Base-by-base conservation (phyloP, 2,113 vertebrate genomes). In the Nothoprocta pentlandii region DNA sequence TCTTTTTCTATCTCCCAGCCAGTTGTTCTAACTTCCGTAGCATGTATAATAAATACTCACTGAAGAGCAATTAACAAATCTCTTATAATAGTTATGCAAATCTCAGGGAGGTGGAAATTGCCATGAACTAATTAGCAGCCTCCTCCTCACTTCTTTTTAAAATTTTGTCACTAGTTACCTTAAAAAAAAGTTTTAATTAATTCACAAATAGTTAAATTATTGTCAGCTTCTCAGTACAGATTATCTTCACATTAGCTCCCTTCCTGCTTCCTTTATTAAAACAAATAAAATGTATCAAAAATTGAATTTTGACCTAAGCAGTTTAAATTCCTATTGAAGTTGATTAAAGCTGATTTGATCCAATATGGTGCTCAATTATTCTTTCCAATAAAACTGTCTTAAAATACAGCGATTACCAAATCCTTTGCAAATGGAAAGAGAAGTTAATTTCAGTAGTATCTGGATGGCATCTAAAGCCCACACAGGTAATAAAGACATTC, bases 71-170 rank as follows among this genome's bases (percentile, higher is more conserved):
- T 82, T 84, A 90, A 71, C 53, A 53, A 95, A 85, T 90, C 87
- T 36, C 80, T 85, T 94, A n/a, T 90, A 85, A 86, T 82, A 87
- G 69, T 68, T 91, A 15, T 44, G 22, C 80, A 67, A 81, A 17
- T 68, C 2, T 0, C 88, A 95, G 46, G 76, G 73, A 96, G 90
- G 49, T 89, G 81, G 25, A 75, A 71, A 16, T 94, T 58, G 49
- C 87, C 88, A 91, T 63, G 75, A 94, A 94, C 91, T 91, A 96
- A 95, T 97, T 97, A 96, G 53, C 85, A 95, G 67, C 36, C 44
- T 84, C 84, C 94, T 92, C 32, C 85, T 16, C 46, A 15, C 89
- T 94, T 86, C 90, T 93, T 86, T 28, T 87, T 97, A 81, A 95
- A 95, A 91, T 95, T 94, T 90, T 93, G 22, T 75, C 84, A 83